Conservation (phyloP, 2,888 invertebrate species). For the Ommatoiulus sabulosus region DNA sequence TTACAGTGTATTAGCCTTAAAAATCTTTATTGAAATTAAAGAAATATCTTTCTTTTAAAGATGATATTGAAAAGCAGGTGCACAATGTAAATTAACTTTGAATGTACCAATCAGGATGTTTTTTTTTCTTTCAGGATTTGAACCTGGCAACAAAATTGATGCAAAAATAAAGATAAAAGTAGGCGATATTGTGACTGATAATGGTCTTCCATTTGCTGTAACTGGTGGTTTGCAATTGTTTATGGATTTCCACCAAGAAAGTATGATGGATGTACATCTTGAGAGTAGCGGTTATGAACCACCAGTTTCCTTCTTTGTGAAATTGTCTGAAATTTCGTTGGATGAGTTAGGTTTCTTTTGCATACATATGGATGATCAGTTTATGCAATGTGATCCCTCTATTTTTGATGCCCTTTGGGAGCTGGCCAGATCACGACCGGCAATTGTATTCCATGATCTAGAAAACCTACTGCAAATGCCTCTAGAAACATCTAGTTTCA, state of each 20-base stretch:
- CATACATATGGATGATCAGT: background rate
- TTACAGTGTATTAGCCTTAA: no score
- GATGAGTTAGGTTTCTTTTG: background rate
- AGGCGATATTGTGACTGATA: background rate
- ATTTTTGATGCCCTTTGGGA: slow-evolving; percentile 30
- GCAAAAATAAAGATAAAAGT: background rate
- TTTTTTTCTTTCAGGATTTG: background rate
- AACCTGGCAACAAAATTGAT: background rate
- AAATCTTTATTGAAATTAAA: no score
- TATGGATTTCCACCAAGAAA: background rate
- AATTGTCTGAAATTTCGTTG: background rate
- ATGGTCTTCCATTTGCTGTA: slow-evolving; percentile 15
- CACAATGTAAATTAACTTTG: no score
- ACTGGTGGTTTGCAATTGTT: background rate
- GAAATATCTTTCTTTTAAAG: no score
- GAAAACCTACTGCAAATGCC: background rate
- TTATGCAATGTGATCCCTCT: background rate
- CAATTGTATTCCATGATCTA: slow-evolving; percentile 5
- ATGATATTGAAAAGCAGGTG: no score
- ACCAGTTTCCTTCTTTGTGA: background rate
- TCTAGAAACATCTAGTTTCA: background rate
- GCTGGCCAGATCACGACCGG: background rate
- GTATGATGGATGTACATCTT: background rate
- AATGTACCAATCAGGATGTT: background rate
- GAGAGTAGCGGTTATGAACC: background rate